Conservation (phyloP, 2,888 invertebrate species). For the Pterostichus madidus region DNA sequence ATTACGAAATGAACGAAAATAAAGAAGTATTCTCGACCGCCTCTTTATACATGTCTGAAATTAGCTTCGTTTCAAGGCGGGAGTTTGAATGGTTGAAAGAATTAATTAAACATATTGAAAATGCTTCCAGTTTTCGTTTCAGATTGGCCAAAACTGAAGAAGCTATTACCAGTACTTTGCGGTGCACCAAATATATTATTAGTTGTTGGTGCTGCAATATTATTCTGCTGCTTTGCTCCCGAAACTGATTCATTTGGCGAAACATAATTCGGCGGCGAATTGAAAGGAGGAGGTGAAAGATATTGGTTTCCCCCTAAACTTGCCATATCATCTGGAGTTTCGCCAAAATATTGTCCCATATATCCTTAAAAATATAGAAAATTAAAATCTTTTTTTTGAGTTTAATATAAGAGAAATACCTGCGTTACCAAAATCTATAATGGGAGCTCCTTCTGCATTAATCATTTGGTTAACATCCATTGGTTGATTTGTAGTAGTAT, state of each 20-base stretch:
- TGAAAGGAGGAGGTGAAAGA: background rate
- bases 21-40: background rate
- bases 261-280: background rate
- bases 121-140: background rate
- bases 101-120: slow-evolving; percentile 29
- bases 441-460: background rate
- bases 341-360: slow-evolving; percentile 2
- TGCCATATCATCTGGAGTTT: background rate
- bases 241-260: background rate
- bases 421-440: slow-evolving; percentile 5
- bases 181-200: slow-evolving; percentile 9
- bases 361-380: background rate
- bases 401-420: background rate
- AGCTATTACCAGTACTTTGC: slow-evolving; percentile 29
- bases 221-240: background rate
- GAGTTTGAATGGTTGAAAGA: slow-evolving; percentile 19
- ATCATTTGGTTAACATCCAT: background rate
- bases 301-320: background rate
- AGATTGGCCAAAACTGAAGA: slow-evolving; percentile 21
- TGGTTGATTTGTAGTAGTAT: background rate
- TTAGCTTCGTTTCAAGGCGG: background rate
- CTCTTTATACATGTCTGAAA: background rate
- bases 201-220: background rate
- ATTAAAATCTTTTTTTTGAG: background rate
- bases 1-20: background rate